Percentiles rank a stretch among this genome's conserved stretches.
phyloP scores from a whole-genome alignment of 2,888 invertebrate species.

The Harpalus rufipes region DNA sequence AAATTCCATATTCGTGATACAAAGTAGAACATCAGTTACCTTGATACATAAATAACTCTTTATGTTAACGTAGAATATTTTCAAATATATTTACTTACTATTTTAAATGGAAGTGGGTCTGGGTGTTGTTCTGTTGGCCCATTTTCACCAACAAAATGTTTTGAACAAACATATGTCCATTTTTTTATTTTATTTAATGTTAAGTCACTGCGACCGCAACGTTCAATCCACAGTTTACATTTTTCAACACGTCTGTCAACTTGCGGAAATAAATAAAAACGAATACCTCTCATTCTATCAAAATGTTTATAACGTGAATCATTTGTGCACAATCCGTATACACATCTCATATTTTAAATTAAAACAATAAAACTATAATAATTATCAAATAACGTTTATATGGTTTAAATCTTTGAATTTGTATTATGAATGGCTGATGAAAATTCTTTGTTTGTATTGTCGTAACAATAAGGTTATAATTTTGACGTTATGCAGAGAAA shows the following conservation, averaged over 20 bases:
- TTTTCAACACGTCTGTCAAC: not conserved
- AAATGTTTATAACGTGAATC: conserved; percentile 4
- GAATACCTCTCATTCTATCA: not conserved
- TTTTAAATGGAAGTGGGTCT: not conserved
- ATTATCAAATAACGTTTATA: too few species aligned
- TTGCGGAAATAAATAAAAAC: conserved; percentile 2
- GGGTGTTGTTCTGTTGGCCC: not conserved
- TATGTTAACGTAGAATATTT: not conserved
- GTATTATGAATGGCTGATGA: too few species aligned
- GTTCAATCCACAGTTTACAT: not conserved
- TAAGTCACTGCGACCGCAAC: conserved; percentile 1
- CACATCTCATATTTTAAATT: not conserved
- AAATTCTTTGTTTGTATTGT: too few species aligned
- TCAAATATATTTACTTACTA: not conserved
- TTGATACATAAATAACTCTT: too few species aligned
- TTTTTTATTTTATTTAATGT: not conserved
- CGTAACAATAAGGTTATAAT: too few species aligned
- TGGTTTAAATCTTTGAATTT: too few species aligned
- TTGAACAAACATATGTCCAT: conserved; percentile 12
- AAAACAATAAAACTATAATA: too few species aligned
- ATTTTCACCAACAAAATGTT: not conserved
- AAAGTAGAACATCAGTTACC: too few species aligned
- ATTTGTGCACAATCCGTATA: not conserved
- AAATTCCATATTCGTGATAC: too few species aligned
- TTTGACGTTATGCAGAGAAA: too few species aligned